phyloP scores from a whole-genome alignment of 2,797 vertebrate species.

The Poecilia gillii region DNA sequence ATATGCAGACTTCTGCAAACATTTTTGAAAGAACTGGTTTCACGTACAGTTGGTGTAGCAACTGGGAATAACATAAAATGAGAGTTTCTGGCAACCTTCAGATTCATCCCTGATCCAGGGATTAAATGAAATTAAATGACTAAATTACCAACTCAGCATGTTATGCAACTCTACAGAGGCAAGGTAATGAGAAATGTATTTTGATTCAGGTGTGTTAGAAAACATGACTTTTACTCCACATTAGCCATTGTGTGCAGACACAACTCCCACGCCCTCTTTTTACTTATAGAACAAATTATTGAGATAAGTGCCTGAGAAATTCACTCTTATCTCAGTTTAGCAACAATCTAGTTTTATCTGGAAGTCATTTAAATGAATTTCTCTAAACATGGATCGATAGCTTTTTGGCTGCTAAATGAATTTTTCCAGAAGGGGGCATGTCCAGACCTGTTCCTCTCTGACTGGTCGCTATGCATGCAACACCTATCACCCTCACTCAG shows the following conservation, averaged over 20 bases:
- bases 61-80: neutral
- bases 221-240: neutral
- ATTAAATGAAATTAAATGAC: too few species aligned
- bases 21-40: neutral
- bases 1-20: neutral
- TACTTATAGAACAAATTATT: neutral
- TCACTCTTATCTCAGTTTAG: neutral
- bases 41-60: neutral
- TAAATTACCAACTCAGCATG: too few species aligned
- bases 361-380: neutral
- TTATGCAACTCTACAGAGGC: neutral
- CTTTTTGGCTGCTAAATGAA: neutral
- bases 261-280: neutral
- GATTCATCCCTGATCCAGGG: too few species aligned
- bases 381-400: neutral
- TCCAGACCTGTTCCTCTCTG: slow-evolving; percentile 16
- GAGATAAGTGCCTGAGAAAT: neutral
- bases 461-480: slow-evolving; percentile 28
- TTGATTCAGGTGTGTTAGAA: neutral
- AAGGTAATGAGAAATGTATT: neutral
- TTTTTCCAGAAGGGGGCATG: neutral
- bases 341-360: neutral
- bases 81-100: too few species aligned
- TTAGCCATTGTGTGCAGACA: neutral
- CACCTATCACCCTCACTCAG: slow-evolving; percentile 24